A percentile compares a stretch with the other conserved stretches of the same genome.
phyloP scores from a whole-genome alignment of 2,113 vertebrate genomes.

The Nycticebus coucang region DNA sequence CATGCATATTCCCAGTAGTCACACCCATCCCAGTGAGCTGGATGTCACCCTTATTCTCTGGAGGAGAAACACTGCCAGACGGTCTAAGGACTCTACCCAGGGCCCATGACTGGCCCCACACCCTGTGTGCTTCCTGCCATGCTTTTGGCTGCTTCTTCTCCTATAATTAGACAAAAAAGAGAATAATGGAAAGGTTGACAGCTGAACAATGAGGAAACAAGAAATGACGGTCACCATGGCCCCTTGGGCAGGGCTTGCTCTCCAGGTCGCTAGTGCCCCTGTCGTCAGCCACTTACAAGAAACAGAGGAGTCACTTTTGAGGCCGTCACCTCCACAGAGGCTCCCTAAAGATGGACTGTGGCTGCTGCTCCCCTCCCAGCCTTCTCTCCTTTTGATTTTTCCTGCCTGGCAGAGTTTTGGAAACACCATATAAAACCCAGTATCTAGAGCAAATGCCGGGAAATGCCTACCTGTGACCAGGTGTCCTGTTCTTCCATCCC shows the following conservation, averaged over 20 bases:
- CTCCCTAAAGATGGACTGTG: not conserved
- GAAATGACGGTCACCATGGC: not conserved
- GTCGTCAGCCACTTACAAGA: not conserved
- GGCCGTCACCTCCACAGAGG: not conserved
- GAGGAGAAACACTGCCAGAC: not conserved
- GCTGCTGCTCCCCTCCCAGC: too few relatives aligned
- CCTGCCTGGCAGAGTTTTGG: not conserved
- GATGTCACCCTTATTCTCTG: not conserved
- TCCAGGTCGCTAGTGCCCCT: not conserved
- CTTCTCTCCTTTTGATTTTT: not conserved
- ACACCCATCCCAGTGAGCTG: fast-evolving
- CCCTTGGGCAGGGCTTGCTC: not conserved
- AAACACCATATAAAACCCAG: not conserved
- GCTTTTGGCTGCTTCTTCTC: not conserved
- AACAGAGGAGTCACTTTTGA: not conserved
- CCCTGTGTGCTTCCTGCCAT: not conserved
- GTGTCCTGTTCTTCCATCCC: not conserved
- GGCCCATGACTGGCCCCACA: not conserved
- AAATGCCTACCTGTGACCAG: not conserved
- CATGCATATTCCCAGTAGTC: fast-evolving
- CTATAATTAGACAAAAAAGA: not conserved
- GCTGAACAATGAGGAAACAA: not conserved
- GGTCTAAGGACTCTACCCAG: not conserved
- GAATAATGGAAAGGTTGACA: not conserved
- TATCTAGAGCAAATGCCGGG: not conserved